Percentiles rank a stretch among this genome's conserved stretches.
These are phyloP conservation scores for Adrianichthys oophorus DNA, from an alignment of 2,797 vertebrate species.

Conservation along the genomic window DNA sequence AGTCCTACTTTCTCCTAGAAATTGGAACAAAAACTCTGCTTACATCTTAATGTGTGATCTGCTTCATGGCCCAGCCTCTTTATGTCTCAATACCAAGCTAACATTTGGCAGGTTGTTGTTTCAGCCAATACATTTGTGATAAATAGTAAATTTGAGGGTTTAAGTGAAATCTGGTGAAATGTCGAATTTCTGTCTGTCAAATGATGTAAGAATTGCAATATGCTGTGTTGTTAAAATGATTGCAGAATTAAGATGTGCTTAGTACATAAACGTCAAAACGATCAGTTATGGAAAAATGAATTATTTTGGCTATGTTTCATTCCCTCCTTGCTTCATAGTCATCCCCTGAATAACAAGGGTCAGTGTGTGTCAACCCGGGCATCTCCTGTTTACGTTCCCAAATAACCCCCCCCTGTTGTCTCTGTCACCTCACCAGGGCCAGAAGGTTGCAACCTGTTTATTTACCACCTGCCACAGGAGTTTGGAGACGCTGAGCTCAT, in stretches of 20 bases:
- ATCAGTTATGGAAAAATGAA: constrained; percentile 15
- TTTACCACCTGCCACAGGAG: constrained; percentile 99
- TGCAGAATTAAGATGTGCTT: too few species aligned
- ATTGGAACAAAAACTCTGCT: constrained; percentile 74
- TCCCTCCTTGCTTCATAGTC: constrained; percentile 31
- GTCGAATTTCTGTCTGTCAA: neutral
- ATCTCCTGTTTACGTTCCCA: constrained; percentile 43
- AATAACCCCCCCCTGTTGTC: constrained; percentile 55
- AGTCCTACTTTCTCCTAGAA: constrained; percentile 71
- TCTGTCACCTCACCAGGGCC: constrained; percentile 74
- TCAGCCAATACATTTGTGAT: constrained; percentile 5
- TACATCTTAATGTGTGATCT: constrained; percentile 57
- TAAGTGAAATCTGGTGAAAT: constrained; percentile 8
- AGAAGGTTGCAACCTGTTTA: constrained; percentile 96
- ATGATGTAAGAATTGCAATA: neutral
- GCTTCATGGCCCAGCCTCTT: constrained; percentile 30
- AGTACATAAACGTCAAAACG: neutral
- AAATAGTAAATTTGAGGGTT: constrained; percentile 11
- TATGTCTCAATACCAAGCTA: constrained; percentile 31
- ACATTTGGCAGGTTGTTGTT: constrained; percentile 12
- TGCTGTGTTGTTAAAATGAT: too few species aligned
- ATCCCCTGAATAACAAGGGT: constrained; percentile 21
- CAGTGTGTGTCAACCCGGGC: constrained; percentile 30
- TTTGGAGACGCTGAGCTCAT: constrained; percentile 98
- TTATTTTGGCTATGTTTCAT: constrained; percentile 5